A percentile compares a stretch with the other conserved stretches of the same genome.
Conservation (phyloP, 2,888 invertebrate genomes). For the Orthosia gracilis region DNA sequence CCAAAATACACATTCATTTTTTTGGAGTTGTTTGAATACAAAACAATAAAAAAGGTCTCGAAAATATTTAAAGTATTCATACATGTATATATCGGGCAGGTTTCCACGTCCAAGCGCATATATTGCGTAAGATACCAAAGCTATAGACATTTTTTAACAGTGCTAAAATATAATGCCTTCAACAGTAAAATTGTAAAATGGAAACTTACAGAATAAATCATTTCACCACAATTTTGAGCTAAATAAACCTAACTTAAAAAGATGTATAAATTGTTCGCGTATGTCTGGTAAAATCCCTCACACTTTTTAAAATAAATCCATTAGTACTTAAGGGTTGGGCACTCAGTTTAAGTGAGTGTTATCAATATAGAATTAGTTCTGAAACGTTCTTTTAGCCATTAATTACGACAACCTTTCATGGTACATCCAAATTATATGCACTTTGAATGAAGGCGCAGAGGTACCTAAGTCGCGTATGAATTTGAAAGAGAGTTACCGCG, state of each 20-base stretch:
- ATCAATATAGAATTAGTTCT: not conserved
- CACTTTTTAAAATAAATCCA: constrained; percentile 64
- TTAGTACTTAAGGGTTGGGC: constrained; percentile 50
- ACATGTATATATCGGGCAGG: too few relatives aligned
- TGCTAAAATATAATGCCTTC: not conserved
- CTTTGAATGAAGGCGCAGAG: not conserved
- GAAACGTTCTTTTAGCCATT: not conserved
- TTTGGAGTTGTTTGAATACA: too few relatives aligned
- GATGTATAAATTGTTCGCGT: not conserved
- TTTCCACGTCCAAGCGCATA: too few relatives aligned
- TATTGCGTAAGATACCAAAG: not conserved
- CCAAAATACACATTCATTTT: too few relatives aligned
- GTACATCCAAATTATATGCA: not conserved
- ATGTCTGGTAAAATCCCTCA: constrained; percentile 57
- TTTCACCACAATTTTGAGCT: not conserved
- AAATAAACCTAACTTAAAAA: not conserved
- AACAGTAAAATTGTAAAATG: not conserved
- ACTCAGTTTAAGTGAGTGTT: constrained; percentile 28
- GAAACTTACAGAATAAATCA: not conserved
- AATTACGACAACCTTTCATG: not conserved
- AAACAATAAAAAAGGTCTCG: too few relatives aligned
- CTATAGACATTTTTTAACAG: not conserved
- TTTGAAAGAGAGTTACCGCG: too few relatives aligned
- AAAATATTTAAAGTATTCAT: too few relatives aligned
- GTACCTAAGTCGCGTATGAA: too few relatives aligned